Percentiles rank a stretch among this genome's conserved stretches.
Conservation (phyloP, 2,888 invertebrate species). For the Nephrocerus scutellatus region DNA sequence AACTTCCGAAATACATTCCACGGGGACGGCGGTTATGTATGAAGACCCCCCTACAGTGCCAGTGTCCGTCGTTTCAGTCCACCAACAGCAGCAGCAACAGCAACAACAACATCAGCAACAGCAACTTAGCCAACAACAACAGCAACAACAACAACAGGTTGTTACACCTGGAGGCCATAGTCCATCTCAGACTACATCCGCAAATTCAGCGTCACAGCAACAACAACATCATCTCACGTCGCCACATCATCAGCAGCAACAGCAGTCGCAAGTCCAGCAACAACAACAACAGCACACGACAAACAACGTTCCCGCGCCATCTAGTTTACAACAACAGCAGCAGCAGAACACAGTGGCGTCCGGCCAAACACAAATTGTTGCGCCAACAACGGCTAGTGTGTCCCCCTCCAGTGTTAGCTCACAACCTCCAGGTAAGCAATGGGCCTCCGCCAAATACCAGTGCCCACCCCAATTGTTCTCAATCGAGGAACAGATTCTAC, state of each 20-base stretch:
- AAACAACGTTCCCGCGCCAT: too few relatives aligned
- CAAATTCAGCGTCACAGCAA: constrained; percentile 32
- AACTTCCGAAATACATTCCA: constrained; percentile 50
- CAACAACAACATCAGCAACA: constrained; percentile 33
- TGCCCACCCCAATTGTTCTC: too few relatives aligned
- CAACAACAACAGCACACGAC: constrained; percentile 29
- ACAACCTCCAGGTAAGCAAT: constrained; percentile 48
- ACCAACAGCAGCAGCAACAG: constrained; percentile 34
- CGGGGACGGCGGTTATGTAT: constrained; percentile 55
- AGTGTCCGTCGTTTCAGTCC: constrained; percentile 41
- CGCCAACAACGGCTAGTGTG: constrained; percentile 55
- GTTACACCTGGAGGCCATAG: constrained; percentile 39
- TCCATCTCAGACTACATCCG: constrained; percentile 37
- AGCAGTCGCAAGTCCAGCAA: constrained; percentile 24
- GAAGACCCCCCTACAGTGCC: constrained; percentile 48
- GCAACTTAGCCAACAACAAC: constrained; percentile 32
- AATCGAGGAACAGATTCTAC: too few relatives aligned
- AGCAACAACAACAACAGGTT: constrained; percentile 37
- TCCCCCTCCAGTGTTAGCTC: constrained; percentile 55
- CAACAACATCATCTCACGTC: constrained; percentile 36
- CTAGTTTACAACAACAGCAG: constrained; percentile 30
- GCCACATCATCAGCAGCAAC: constrained; percentile 37
- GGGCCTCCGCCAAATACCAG: too few relatives aligned
- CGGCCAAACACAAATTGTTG: constrained; percentile 48
- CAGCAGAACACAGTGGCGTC: constrained; percentile 47